phyloP scores from a whole-genome alignment of 35 echinoderm and acorn worm species.

The Eucidaris tribuloides region DNA sequence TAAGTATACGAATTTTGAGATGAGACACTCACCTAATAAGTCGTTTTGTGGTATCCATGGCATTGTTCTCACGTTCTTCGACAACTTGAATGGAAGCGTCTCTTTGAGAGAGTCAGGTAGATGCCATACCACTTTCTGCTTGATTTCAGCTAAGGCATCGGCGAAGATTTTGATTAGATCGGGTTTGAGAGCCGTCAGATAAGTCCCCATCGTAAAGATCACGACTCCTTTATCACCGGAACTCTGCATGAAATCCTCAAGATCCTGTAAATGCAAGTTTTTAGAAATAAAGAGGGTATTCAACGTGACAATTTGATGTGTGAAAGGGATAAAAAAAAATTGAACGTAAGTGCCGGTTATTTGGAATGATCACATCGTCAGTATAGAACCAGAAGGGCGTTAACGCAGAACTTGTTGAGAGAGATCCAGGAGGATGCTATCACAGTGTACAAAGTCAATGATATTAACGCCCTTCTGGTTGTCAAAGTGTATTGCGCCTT shows the following conservation, averaged over 20 bases:
- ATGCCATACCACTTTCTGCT: slow-evolving; percentile 50
- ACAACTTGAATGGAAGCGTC: neutral
- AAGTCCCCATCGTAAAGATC: slow-evolving; percentile 43
- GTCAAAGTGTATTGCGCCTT: too few relatives aligned
- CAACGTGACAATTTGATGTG: too few relatives aligned
- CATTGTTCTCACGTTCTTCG: slow-evolving; percentile 41
- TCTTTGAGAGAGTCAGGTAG: neutral
- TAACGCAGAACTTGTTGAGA: too few relatives aligned
- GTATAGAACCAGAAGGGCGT: too few relatives aligned
- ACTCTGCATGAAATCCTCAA: slow-evolving; percentile 41
- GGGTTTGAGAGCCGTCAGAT: neutral
- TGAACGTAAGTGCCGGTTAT: too few relatives aligned
- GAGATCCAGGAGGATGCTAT: too few relatives aligned
- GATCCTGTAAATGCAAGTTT: slow-evolving; percentile 12
- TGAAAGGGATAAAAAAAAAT: too few relatives aligned
- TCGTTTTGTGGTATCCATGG: slow-evolving; percentile 78
- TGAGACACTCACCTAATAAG: slow-evolving; percentile 55
- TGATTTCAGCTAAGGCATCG: slow-evolving; percentile 13
- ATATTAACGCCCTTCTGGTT: too few relatives aligned
- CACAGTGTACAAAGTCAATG: too few relatives aligned
- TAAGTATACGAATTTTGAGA: too few relatives aligned
- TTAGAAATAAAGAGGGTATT: too few relatives aligned
- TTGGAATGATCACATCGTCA: too few relatives aligned
- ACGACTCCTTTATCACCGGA: slow-evolving; percentile 36
- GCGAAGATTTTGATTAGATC: neutral